A percentile compares a stretch with the other conserved stretches of the same genome.
These are phyloP conservation scores for Ceratosolen solmsi DNA, from an alignment of 1,140 invertebrate genomes.

Conservation along the genomic window DNA sequence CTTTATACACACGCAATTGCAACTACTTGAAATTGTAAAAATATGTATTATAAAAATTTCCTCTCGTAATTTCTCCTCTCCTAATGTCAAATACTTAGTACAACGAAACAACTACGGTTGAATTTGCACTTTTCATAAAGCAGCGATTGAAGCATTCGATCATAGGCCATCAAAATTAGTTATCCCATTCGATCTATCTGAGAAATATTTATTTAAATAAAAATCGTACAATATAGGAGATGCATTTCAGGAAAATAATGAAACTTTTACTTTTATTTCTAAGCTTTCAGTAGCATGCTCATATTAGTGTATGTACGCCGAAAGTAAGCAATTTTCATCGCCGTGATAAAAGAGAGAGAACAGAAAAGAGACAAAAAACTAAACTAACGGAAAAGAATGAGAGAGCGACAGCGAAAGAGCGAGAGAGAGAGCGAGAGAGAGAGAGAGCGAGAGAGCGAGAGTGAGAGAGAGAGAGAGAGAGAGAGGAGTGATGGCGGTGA, in stretches of 20 bases:
- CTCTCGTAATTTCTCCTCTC: no score
- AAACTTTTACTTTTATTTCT: not conserved
- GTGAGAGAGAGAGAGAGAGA: no score
- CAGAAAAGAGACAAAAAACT: not conserved
- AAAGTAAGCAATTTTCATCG: slow-evolving; percentile 28
- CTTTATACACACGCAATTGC: not conserved
- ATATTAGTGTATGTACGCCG: not conserved
- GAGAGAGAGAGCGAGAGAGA: not conserved
- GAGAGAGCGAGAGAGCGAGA: not conserved
- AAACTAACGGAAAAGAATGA: not conserved
- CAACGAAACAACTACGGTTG: no score
- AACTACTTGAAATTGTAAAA: no score
- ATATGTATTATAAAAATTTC: no score
- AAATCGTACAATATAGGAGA: not conserved
- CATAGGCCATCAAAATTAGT: no score
- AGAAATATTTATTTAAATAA: slow-evolving; percentile 3
- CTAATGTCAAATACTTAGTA: no score
- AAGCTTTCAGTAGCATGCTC: not conserved
- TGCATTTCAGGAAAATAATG: not conserved
- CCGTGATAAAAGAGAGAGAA: not conserved
- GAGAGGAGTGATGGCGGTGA: no score
- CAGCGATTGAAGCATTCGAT: no score
- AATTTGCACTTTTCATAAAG: no score
- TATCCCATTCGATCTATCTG: no score
- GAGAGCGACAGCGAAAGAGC: no score